These are phyloP conservation scores for Neotragus moschatus DNA, from an alignment of 2,113 vertebrate genomes.

Conservation along the genomic window DNA sequence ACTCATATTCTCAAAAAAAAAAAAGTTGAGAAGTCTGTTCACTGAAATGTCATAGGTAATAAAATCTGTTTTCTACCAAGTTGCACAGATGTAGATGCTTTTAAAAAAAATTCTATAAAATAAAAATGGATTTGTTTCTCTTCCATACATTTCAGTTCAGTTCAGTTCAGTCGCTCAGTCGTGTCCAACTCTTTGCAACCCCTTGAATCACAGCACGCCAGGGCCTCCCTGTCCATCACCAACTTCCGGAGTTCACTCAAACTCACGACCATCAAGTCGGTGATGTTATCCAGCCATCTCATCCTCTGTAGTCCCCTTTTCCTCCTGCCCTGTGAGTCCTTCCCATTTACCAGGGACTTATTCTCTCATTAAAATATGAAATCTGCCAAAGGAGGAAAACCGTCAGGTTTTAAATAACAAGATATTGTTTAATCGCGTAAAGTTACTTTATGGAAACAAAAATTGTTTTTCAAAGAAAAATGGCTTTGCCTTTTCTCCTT, in stretches of 20 bases:
- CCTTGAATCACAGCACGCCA: no score
- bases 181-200: no score
- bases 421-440: not conserved
- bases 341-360: no score
- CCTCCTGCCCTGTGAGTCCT: no score
- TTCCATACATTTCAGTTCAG: not conserved
- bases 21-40: conserved; percentile 25
- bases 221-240: no score
- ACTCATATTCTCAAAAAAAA: conserved; percentile 35
- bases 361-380: conserved; percentile 29
- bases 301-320: no score
- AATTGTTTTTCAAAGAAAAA: conserved; percentile 18
- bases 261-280: fast-evolving
- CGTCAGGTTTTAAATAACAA: conserved; percentile 2
- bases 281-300: no score
- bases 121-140: conserved; percentile 47
- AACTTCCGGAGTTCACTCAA: no score
- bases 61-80: conserved; percentile 45
- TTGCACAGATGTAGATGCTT: conserved; percentile 34
- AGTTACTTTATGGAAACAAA: conserved; percentile 9
- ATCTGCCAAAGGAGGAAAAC: not conserved
- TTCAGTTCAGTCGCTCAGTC: no score
- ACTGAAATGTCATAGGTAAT: conserved; percentile 53
- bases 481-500: not conserved
- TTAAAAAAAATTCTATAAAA: not conserved